Evolutionary conservation across 2,888 invertebrate species (phyloP), one percentile per base, ranked within the genome.

Genomic region (Dryomyza anilis): DNA sequence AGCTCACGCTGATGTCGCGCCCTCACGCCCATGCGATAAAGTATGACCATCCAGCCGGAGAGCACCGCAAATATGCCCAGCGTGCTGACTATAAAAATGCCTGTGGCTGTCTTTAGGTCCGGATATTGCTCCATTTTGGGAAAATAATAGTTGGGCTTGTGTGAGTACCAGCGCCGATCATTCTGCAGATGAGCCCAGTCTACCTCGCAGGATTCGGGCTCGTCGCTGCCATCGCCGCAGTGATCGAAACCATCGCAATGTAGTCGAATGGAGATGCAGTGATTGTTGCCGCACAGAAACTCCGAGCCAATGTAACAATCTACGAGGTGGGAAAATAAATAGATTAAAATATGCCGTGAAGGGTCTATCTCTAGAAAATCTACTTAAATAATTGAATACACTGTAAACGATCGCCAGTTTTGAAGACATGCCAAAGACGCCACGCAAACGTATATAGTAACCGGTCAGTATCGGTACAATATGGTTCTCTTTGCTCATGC

Each of bases 201-300:
- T 84, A 80, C 75, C 73, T 85, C 85, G 70, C 90, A 91, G 55
- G 87, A 85, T 1, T 85, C 80, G 1, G 87, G 86, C 78, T 91
- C 91, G 78, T 91, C 91, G 70, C 88, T 89, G 67, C 86, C 86
- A 77, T 91, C 91, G 0, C 91, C 91, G 72, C 92, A 92, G 62
- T 92, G 90, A 81, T 92, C 90, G 71, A 90, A 89, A 7, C 90
- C 90, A 78, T 92, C 91, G 76, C 92, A 92, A 62, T 87, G 87
- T 39, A 92, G 80, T 25, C 88, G 85, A 55, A 85, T 85, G 1
- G 89, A 87, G 72, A 91, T 89, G 76, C 92, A 92, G 64, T 90
- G 86, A 72, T 88, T 87, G 77, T 92, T 91, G 63, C 87, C 86
- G 71, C 92, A 92, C 19, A 89, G 83, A 74, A 89, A 91, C 74